Conservation (phyloP, 2,888 invertebrate genomes). For the Odontothrips loti region DNA sequence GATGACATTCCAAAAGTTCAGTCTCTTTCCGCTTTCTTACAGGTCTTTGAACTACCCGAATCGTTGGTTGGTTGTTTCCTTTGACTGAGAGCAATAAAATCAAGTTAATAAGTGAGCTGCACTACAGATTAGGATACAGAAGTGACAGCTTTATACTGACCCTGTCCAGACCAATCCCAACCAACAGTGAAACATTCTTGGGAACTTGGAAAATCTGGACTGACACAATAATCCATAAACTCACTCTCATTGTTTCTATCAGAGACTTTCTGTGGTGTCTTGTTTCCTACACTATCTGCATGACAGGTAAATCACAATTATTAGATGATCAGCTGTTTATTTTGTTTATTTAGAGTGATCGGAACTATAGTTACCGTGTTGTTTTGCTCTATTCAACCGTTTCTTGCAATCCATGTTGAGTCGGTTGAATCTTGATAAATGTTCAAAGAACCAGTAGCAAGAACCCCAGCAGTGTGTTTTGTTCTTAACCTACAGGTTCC, state of each 20-base stretch:
- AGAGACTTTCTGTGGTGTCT: neutral
- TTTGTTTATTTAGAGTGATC: neutral
- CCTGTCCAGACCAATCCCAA: neutral
- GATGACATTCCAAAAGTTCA: neutral
- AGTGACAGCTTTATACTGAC: neutral
- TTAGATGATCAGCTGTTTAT: neutral
- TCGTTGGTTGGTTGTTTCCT: neutral
- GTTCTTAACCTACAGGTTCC: too few species aligned
- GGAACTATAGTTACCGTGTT: neutral
- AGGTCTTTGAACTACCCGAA: neutral
- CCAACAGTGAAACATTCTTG: constrained; percentile 4
- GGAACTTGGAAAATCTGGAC: neutral
- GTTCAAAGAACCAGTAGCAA: neutral
- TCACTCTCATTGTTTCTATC: neutral
- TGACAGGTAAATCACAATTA: neutral
- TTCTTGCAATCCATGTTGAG: constrained; percentile 3
- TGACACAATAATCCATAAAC: neutral
- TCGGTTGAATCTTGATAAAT: too few species aligned
- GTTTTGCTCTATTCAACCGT: neutral
- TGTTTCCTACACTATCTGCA: neutral
- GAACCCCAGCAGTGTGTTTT: too few species aligned
- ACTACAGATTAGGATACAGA: neutral
- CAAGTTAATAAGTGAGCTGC: neutral
- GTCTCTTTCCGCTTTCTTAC: neutral
- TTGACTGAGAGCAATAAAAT: neutral